Percentiles rank a stretch among this genome's conserved stretches.
Evolutionary conservation across 2,797 vertebrate genomes (phyloP).

Genomic region (Allobates femoralis): DNA sequence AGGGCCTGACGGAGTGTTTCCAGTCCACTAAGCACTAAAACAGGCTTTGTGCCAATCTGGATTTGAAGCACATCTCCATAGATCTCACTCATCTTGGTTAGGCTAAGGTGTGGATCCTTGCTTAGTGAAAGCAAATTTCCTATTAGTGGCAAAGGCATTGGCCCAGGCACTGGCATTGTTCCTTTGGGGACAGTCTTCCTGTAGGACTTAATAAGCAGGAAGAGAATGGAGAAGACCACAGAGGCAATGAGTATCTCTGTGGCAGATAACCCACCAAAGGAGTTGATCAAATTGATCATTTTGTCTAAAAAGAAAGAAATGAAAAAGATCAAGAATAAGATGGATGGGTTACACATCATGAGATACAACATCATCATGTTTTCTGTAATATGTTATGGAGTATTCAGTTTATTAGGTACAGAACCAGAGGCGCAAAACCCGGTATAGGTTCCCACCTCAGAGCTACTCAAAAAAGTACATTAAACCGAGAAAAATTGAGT

Average conservation of each 20-base stretch:
- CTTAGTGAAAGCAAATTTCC: conserved; percentile 84
- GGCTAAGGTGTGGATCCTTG: conserved; percentile 79
- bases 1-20: conserved; percentile 86
- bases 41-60: conserved; percentile 83
- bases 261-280: conserved; percentile 67
- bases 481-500: too few species aligned
- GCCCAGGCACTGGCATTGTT: conserved; percentile 82
- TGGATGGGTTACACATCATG: not conserved
- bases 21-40: conserved; percentile 85
- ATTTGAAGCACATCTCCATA: conserved; percentile 87
- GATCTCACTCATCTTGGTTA: conserved; percentile 80
- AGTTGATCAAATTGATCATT: conserved; percentile 43
- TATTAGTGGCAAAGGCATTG: conserved; percentile 83
- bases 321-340: not conserved
- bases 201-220: conserved; percentile 74
- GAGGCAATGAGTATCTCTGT: conserved; percentile 79
- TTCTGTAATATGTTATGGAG: not conserved
- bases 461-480: too few species aligned
- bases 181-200: conserved; percentile 76
- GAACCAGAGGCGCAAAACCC: too few species aligned
- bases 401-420: too few species aligned
- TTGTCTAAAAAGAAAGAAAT: conserved; percentile 43
- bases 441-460: too few species aligned
- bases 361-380: not conserved
- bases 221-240: conserved; percentile 74